These are phyloP conservation scores for Polyodon spathula DNA, from an alignment of 2,113 vertebrate species.

Conservation along the genomic window DNA sequence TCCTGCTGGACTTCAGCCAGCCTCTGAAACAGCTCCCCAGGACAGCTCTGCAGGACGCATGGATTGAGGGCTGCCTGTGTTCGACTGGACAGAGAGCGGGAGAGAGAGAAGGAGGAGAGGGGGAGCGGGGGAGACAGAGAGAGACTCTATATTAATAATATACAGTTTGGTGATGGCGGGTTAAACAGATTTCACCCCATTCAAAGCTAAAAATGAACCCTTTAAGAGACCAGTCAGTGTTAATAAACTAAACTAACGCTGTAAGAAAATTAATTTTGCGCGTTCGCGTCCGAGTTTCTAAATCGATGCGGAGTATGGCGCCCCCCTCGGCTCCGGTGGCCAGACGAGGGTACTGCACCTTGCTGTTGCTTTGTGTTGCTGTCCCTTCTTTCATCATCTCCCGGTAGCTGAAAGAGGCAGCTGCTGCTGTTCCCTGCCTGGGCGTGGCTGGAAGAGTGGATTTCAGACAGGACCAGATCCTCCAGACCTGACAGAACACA, in stretches of 20 bases:
- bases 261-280: too few species aligned
- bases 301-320: too few species aligned
- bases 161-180: too few species aligned
- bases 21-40: slow-evolving; percentile 75
- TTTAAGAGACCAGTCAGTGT: too few species aligned
- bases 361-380: slow-evolving; percentile 49
- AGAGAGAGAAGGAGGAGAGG: background rate
- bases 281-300: too few species aligned
- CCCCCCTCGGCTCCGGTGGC: too few species aligned
- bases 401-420: slow-evolving; percentile 78
- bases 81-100: slow-evolving; percentile 56
- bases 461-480: slow-evolving; percentile 78
- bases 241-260: too few species aligned
- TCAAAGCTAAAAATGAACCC: too few species aligned
- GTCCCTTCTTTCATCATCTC: slow-evolving; percentile 74
- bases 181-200: too few species aligned
- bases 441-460: slow-evolving; percentile 73
- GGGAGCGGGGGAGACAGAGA: too few species aligned
- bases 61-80: slow-evolving; percentile 74
- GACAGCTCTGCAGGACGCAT: slow-evolving; percentile 72
- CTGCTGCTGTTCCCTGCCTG: slow-evolving; percentile 85
- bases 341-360: slow-evolving; percentile 55
- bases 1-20: slow-evolving; percentile 84
- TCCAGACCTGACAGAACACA: slow-evolving; percentile 80
- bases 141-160: too few species aligned